Conservation (phyloP, 1,140 invertebrate species). For the Pissodes strobi region DNA sequence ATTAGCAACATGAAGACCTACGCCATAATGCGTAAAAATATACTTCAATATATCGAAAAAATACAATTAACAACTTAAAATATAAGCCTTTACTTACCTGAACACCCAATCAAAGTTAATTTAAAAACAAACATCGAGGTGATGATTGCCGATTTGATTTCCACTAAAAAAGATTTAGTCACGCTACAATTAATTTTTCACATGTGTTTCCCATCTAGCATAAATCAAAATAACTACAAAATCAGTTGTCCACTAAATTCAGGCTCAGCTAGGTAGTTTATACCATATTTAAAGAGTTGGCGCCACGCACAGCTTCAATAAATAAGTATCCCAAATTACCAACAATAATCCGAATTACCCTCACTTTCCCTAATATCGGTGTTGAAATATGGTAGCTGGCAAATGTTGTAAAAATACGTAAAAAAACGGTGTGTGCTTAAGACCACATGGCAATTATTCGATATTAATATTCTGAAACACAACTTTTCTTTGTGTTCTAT, state of each 20-base stretch:
- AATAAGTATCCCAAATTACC: neutral
- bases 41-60: neutral
- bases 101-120: neutral
- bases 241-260: neutral
- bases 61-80: constrained; percentile 4
- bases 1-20: neutral
- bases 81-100: too few relatives aligned
- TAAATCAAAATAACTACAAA: too few relatives aligned
- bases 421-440: too few relatives aligned
- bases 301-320: constrained; percentile 3
- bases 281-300: neutral
- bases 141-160: neutral
- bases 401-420: too few relatives aligned
- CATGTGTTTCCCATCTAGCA: too few relatives aligned
- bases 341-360: too few relatives aligned
- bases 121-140: neutral
- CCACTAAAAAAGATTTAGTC: neutral
- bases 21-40: neutral
- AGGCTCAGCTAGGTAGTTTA: neutral
- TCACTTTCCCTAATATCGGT: too few relatives aligned
- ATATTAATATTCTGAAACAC: too few relatives aligned
- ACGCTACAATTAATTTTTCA: neutral
- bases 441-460: too few relatives aligned
- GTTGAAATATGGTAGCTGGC: too few relatives aligned
- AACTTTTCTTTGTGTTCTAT: too few relatives aligned